phyloP scores from a whole-genome alignment of 2,113 vertebrate genomes.

The Bubalus kerabau region DNA sequence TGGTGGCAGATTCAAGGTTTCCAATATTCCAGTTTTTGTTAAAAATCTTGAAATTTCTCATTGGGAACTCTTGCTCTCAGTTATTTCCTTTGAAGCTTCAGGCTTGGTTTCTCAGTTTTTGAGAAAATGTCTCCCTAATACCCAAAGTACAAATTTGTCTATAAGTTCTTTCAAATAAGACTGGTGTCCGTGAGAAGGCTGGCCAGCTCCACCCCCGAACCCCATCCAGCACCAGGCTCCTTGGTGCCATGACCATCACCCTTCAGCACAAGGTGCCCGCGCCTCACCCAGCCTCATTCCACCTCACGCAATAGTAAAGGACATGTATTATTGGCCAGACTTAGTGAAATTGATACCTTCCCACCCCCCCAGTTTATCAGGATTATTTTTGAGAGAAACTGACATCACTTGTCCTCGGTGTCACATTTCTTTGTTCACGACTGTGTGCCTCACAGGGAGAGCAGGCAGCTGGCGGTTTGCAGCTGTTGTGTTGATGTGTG shows the following conservation, averaged over 20 bases:
- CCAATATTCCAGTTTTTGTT: neutral
- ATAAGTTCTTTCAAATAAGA: neutral
- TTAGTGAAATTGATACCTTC: neutral
- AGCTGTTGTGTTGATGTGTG: fast-evolving
- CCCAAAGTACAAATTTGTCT: neutral
- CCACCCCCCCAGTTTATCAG: neutral
- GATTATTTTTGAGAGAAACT: neutral
- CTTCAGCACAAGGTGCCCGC: fast-evolving
- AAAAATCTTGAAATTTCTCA: neutral
- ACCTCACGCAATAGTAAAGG: neutral
- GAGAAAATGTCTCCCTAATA: neutral
- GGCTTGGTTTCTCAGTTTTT: neutral
- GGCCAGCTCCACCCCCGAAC: neutral
- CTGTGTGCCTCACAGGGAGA: neutral
- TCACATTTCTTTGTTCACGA: neutral
- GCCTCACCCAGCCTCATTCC: neutral
- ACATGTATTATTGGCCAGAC: neutral
- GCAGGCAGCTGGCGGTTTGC: fast-evolving
- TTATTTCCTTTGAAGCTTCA: neutral
- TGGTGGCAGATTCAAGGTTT: neutral
- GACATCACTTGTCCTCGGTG: fast-evolving
- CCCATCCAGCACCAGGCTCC: neutral
- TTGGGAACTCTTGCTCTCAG: no score
- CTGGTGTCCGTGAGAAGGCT: neutral
- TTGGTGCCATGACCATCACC: neutral